phyloP scores from a whole-genome alignment of 2,888 invertebrate genomes.

The Plebejus anna region DNA sequence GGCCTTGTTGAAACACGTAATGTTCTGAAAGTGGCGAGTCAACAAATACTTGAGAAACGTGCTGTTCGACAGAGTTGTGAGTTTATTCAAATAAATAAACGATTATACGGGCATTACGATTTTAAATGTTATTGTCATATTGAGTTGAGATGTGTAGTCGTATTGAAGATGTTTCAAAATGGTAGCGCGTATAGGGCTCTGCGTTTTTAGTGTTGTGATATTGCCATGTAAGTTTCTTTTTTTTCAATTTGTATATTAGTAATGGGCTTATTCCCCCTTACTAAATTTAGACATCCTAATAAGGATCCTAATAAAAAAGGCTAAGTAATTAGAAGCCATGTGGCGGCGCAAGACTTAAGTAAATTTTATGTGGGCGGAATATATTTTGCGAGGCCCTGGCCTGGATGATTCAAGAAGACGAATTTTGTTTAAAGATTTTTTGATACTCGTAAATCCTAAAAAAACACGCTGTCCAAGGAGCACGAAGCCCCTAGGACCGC shows the following conservation, averaged over 20 bases:
- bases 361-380: too few species aligned
- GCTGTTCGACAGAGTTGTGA: background rate
- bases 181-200: slow-evolving; percentile 58
- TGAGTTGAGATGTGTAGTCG: slow-evolving; percentile 4
- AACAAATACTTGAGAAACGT: slow-evolving; percentile 19
- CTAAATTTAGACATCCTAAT: too few species aligned
- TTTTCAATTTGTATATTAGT: background rate
- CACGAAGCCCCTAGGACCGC: too few species aligned
- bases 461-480: too few species aligned
- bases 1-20: background rate
- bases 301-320: too few species aligned
- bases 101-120: background rate
- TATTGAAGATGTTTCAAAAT: slow-evolving; percentile 66
- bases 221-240: slow-evolving; percentile 46
- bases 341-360: too few species aligned
- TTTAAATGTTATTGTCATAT: background rate
- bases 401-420: too few species aligned
- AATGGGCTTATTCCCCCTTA: too few species aligned
- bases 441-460: too few species aligned
- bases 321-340: too few species aligned
- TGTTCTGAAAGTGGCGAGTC: background rate
- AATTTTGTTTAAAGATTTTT: too few species aligned
- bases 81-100: slow-evolving; percentile 21
- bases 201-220: slow-evolving; percentile 49
- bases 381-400: too few species aligned